A percentile compares a stretch with the other conserved stretches of the same genome.
phyloP scores from a whole-genome alignment of 2,113 vertebrate species.

The Thoracochromis brauschi region DNA sequence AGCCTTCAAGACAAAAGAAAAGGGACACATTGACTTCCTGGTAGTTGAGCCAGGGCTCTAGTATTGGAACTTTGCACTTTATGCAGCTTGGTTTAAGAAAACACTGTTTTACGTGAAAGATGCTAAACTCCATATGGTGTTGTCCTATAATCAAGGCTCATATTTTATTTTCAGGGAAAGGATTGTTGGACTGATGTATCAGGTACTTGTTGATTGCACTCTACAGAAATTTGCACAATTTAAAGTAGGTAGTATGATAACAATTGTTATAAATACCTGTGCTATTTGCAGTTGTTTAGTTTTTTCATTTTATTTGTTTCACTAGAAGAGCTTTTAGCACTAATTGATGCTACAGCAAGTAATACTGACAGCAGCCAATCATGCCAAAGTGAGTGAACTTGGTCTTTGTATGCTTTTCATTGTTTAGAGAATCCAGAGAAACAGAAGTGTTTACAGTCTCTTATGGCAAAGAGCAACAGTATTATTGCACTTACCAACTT shows the following conservation, averaged over 20 bases:
- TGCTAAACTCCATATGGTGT: not conserved
- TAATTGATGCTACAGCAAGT: not conserved
- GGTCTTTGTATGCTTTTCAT: not conserved
- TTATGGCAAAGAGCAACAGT: not conserved
- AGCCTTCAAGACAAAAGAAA: constrained; percentile 90
- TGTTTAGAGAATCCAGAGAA: not conserved
- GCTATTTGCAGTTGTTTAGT: not conserved
- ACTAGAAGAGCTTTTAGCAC: not conserved
- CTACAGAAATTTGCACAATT: constrained; percentile 15
- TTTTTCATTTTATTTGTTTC: not conserved
- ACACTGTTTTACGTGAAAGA: not conserved
- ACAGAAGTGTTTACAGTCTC: not conserved
- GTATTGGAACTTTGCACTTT: not conserved
- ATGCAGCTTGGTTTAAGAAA: not conserved
- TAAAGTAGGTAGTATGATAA: not conserved
- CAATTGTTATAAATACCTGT: not conserved
- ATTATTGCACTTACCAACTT: not conserved
- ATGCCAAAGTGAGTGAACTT: not conserved
- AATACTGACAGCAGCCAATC: not conserved
- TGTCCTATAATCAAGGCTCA: not conserved
- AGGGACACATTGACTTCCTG: constrained; percentile 85
- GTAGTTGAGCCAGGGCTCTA: constrained; percentile 73
- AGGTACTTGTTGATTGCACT: not conserved
- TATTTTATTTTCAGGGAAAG: not conserved
- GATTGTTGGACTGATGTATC: not conserved